phyloP scores from a whole-genome alignment of 1,140 invertebrate genomes.

The Lepidurus packardi region DNA sequence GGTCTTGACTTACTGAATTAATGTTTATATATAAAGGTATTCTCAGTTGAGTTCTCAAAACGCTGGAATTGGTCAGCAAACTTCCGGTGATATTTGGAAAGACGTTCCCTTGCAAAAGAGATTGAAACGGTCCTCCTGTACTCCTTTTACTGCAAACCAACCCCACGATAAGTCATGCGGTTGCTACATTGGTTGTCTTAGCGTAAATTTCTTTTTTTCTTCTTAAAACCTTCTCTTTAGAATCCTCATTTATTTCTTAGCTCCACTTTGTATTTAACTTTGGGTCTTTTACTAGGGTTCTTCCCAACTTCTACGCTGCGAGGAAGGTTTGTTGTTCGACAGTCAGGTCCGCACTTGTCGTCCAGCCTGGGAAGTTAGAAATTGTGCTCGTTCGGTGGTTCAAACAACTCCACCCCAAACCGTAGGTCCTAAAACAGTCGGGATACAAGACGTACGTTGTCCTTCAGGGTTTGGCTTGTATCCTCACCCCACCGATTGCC shows the following conservation, averaged over 20 bases:
- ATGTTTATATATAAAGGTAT: background rate
- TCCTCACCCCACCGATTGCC: slow-evolving; percentile 29
- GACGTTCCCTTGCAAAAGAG: background rate
- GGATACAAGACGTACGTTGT: background rate
- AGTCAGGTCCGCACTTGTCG: background rate
- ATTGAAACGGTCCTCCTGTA: background rate
- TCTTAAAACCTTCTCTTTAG: background rate
- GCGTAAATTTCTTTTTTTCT: background rate
- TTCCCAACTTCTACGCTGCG: background rate
- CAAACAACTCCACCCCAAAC: background rate
- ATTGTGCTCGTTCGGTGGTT: background rate
- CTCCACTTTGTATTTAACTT: background rate
- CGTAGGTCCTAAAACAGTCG: background rate
- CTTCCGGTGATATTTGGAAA: background rate
- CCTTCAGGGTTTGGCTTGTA: slow-evolving; percentile 34
- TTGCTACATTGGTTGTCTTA: background rate
- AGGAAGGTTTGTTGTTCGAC: background rate
- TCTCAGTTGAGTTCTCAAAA: background rate
- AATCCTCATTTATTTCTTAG: background rate
- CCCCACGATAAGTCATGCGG: background rate
- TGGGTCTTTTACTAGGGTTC: background rate
- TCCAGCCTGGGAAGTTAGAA: background rate
- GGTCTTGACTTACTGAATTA: background rate
- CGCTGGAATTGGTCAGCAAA: background rate
- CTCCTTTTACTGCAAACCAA: background rate